Evolutionary conservation across 2,888 invertebrate genomes (phyloP), one percentile per base, ranked within the genome.

Genomic region (Eustalomyia histrio): DNA sequence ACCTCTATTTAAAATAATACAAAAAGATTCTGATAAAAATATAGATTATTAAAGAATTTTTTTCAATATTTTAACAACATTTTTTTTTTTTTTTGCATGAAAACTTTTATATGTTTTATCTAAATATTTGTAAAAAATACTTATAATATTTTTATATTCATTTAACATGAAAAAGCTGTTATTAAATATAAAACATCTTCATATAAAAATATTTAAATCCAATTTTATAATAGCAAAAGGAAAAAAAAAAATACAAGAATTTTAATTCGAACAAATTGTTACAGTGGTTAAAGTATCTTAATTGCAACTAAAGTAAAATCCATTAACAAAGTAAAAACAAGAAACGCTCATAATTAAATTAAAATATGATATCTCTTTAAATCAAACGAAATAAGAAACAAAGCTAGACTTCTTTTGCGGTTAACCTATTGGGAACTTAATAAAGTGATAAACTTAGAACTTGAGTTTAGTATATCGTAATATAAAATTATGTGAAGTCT

Each of bases 241-340:
- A n/a, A n/a, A n/a, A n/a, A n/a, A 10, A 65, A 35, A 3, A 35
- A 14, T 47, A 24, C 39, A 67, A 21, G 43, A 16, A 67, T 67
- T 65, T 67, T 67, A 67, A 67, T 67, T 35, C 57, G 67, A 55
- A 57, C 67, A 57, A 67, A 67, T 67, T 55, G 43, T 43, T 39
- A 43, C 21, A 57, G 67, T 21, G 24, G 67, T 67, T 67, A 55
- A 67, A 57, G 67, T 57, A 67, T 67, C 67, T 67, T 67, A 67
- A 67, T 67, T 67, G 55, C 67, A 55, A n/a, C 63, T 47, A n/a
- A 47, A 63, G 50, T 24, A 24, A n/a, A 67, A 39, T 29, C 21
- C 43, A 43, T 55, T 67, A 29, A 8, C 9, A 24, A 55, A 67
- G 39, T n/a, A 24, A n/a, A 21, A 43, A 60, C 3, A 17, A 6